Base-by-base conservation (phyloP, 2,888 invertebrate genomes). In the Didymodactylos carnosus region DNA sequence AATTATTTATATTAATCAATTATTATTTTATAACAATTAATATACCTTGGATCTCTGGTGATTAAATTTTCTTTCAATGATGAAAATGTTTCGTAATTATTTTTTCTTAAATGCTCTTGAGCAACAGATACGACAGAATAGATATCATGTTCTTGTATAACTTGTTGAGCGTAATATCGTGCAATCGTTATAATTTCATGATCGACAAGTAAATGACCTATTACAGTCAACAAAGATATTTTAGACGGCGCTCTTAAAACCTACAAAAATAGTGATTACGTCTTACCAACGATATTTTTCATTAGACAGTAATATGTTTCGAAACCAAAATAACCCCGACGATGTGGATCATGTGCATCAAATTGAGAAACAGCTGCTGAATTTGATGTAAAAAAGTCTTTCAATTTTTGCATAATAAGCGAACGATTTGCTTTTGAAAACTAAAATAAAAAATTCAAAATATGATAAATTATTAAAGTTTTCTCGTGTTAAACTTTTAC, bases 401-500 rank as follows among this genome's bases (percentile, higher is more conserved):
- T 76, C 53, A 82, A 73, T 72, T 77, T 79, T 27, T 76, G 73
- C 29, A 80, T 53, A 40, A 69, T 43, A 39, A 72, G 53, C 14
- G 29, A 53, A 35, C 69, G 40, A 51, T 70, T 70, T 19, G 73
- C 16, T 6, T 39, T 23, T 16, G 46, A 19, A 71, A 35, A 35
- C 1, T n/a, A n/a, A n/a, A n/a, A n/a, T 70, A 70, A 62, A 25
- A 27, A 14, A 16, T n/a, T 62, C 70, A 29, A 23, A 19, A 39
- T 23, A 70, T 39, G 5, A 29, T 29, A 11, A n/a, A 27, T 49
- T 25, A 43, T n/a, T 43, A 46, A n/a, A 71, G n/a, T n/a, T n/a
- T n/a, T n/a, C n/a, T n/a, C n/a, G n/a, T n/a, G n/a, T n/a, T n/a
- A 70, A 29, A 41, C 23, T 40, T 78, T 77, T 76, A 91, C 91